Evolutionary conservation across 2,888 invertebrate species (phyloP).

Genomic region (Stomorhina lunata): DNA sequence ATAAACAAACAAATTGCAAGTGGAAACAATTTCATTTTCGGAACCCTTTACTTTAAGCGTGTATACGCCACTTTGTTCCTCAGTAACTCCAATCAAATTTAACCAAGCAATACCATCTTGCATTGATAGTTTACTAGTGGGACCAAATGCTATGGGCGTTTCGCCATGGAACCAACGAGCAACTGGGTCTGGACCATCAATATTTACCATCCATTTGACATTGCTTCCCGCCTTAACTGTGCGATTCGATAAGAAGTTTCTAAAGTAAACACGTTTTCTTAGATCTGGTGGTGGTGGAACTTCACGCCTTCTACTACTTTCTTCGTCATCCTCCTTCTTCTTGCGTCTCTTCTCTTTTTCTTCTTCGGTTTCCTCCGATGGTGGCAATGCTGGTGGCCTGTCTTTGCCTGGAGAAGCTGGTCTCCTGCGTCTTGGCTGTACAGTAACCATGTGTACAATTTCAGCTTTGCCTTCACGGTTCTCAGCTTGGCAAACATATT

Average conservation of each 20-base stretch:
- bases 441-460: slow-evolving; percentile 86
- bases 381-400: slow-evolving; percentile 72
- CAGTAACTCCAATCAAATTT: slow-evolving; percentile 85
- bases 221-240: slow-evolving; percentile 87
- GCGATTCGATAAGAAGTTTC: slow-evolving; percentile 87
- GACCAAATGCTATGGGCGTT: slow-evolving; percentile 81
- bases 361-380: slow-evolving; percentile 70
- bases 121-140: slow-evolving; percentile 83
- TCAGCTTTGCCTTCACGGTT: slow-evolving; percentile 88
- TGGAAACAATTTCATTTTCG: slow-evolving; percentile 86
- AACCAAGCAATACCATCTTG: slow-evolving; percentile 87
- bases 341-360: slow-evolving; percentile 73
- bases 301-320: slow-evolving; percentile 73
- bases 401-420: slow-evolving; percentile 74
- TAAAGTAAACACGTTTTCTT: slow-evolving; percentile 82
- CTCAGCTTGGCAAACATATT: slow-evolving; percentile 83
- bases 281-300: slow-evolving; percentile 80
- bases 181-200: slow-evolving; percentile 86
- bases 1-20: slow-evolving; percentile 83
- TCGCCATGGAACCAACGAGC: slow-evolving; percentile 88
- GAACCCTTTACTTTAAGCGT: slow-evolving; percentile 88
- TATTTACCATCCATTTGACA: slow-evolving; percentile 89
- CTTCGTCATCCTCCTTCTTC: slow-evolving; percentile 73
- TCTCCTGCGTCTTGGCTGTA: slow-evolving; percentile 81
- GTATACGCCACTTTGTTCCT: slow-evolving; percentile 88